Conservation (phyloP, 2,888 invertebrate genomes). For the Terebella lapidaria region DNA sequence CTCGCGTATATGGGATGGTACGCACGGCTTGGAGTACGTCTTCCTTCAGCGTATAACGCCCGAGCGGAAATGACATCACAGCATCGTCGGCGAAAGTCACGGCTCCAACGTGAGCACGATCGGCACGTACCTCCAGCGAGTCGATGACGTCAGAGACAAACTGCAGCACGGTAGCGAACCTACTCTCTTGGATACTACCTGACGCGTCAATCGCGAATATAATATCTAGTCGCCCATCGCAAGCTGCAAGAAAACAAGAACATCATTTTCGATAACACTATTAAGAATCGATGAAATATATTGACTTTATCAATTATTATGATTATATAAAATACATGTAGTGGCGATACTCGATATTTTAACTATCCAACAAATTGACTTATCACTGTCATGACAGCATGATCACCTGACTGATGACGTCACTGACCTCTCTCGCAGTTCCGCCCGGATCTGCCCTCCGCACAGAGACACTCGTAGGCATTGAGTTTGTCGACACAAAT, state of each 20-base stretch:
- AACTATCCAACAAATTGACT: too few species aligned
- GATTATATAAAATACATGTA: too few species aligned
- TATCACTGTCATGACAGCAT: too few species aligned
- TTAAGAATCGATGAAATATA: too few species aligned
- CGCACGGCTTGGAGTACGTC: neutral
- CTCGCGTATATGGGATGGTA: neutral
- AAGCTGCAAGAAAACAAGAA: neutral
- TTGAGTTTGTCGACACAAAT: constrained; percentile 7
- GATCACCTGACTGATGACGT: too few species aligned
- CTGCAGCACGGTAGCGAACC: neutral
- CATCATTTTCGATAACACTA: neutral
- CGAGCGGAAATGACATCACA: neutral
- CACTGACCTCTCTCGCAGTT: constrained; percentile 8
- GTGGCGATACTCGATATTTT: too few species aligned
- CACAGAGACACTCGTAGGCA: constrained; percentile 5
- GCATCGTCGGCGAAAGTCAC: neutral
- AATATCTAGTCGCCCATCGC: neutral
- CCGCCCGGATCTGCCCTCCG: neutral
- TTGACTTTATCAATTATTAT: too few species aligned
- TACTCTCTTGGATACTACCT: neutral
- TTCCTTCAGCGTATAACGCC: constrained; percentile 2
- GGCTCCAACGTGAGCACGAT: constrained; percentile 3
- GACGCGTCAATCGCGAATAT: neutral
- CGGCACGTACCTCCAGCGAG: neutral
- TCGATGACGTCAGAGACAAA: neutral